phyloP scores from a whole-genome alignment of 2,113 vertebrate species.

The Accipiter cooperii region DNA sequence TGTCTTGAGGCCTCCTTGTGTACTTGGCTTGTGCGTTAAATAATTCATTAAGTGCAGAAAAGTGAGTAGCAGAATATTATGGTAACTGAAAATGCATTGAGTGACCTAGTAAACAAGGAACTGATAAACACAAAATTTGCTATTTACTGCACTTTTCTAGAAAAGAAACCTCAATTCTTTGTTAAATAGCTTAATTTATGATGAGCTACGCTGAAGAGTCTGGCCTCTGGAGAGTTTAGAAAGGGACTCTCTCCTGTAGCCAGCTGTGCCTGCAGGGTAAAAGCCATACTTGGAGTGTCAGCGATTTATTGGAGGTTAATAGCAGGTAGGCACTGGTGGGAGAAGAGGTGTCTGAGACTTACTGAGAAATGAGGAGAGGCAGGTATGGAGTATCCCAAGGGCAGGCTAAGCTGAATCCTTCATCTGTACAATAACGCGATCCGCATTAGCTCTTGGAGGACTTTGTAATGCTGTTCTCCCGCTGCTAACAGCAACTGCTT shows the following conservation, averaged over 20 bases:
- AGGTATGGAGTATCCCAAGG: neutral
- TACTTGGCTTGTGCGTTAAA: neutral
- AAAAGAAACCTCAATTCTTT: neutral
- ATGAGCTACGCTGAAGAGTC: neutral
- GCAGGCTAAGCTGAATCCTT: neutral
- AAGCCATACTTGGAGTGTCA: neutral
- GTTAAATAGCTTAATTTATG: neutral
- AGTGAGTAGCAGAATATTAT: neutral
- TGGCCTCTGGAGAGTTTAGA: neutral
- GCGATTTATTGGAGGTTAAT: neutral
- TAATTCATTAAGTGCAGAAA: neutral
- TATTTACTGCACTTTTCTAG: neutral
- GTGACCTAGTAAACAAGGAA: neutral
- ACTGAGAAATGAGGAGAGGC: neutral
- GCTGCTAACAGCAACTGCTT: neutral
- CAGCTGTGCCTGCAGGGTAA: neutral
- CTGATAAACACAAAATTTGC: neutral
- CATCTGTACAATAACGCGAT: accelerated
- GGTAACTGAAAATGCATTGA: neutral
- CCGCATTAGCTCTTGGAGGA: neutral
- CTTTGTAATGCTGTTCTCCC: neutral
- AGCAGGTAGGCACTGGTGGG: neutral
- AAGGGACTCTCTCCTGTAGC: neutral
- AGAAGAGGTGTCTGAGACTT: neutral
- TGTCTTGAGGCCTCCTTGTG: neutral